Evolutionary conservation across 2,113 vertebrate species (phyloP).

Genomic region (Oryzias melastigma): DNA sequence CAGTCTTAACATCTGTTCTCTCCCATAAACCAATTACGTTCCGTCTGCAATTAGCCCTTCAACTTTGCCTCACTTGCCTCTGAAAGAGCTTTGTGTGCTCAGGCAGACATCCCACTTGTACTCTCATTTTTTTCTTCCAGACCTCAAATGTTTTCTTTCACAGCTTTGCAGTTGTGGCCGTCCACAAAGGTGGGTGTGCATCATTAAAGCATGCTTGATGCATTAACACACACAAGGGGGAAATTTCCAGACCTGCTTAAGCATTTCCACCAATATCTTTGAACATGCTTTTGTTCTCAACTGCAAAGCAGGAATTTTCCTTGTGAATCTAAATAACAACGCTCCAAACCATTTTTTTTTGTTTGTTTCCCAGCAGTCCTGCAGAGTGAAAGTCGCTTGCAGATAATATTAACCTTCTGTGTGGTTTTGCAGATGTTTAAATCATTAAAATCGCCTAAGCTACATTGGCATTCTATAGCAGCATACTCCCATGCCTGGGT

Average conservation of each 20-base stretch:
- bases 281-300: conserved; percentile 36
- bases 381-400: neutral
- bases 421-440: conserved; percentile 15
- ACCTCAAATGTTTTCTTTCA: conserved; percentile 22
- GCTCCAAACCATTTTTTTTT: conserved; percentile 4
- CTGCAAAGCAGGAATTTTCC: conserved; percentile 10
- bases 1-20: conserved; percentile 51
- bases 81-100: conserved; percentile 17
- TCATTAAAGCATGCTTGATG: neutral
- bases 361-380: neutral
- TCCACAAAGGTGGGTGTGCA: conserved; percentile 3
- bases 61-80: conserved; percentile 33
- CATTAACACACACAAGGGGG: neutral
- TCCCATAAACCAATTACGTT: conserved; percentile 53
- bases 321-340: conserved; percentile 25
- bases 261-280: conserved; percentile 13
- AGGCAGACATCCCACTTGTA: conserved; percentile 3
- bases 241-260: conserved; percentile 6
- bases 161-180: conserved; percentile 2
- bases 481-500: conserved; percentile 13
- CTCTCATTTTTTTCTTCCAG: conserved; percentile 8
- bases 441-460: conserved; percentile 30
- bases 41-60: conserved; percentile 48
- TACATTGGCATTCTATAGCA: conserved; percentile 28
- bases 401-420: conserved; percentile 13